Evolutionary conservation across 1,140 invertebrate species (phyloP).

Genomic region (Gryllus bimaculatus): DNA sequence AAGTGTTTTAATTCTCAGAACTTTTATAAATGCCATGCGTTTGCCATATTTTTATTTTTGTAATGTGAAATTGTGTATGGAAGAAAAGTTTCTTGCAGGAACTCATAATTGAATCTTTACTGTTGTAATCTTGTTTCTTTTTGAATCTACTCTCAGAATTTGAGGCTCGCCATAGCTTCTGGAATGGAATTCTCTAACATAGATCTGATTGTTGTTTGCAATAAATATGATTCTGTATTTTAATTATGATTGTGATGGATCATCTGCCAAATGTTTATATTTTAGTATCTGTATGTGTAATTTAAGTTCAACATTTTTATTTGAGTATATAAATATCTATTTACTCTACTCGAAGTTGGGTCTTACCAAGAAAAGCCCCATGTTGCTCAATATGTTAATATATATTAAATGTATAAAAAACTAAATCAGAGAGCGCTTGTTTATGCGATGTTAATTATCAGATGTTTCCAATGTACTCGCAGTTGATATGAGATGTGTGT

Average conservation of each 20-base stretch:
- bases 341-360: constrained; percentile 12
- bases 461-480: not conserved
- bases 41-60: too few species aligned
- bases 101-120: too few species aligned
- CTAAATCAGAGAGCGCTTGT: not conserved
- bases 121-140: too few species aligned
- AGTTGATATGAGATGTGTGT: not conserved
- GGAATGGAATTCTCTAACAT: not conserved
- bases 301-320: not conserved
- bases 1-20: too few species aligned
- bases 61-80: too few species aligned
- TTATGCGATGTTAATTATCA: not conserved
- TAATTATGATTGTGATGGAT: constrained; percentile 14
- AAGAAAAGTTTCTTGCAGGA: too few species aligned
- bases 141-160: too few species aligned
- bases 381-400: constrained; percentile 16
- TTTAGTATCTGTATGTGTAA: constrained; percentile 7
- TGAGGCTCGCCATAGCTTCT: not conserved
- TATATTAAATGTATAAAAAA: not conserved
- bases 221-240: constrained; percentile 10
- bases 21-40: too few species aligned
- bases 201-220: constrained; percentile 11
- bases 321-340: not conserved
- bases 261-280: constrained; percentile 18
- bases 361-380: constrained; percentile 9